Percentiles rank a stretch among this genome's conserved stretches.
Conservation (phyloP, 37 sponge, comb jelly and placozoan species). For the Cladorhizidae sp. region DNA sequence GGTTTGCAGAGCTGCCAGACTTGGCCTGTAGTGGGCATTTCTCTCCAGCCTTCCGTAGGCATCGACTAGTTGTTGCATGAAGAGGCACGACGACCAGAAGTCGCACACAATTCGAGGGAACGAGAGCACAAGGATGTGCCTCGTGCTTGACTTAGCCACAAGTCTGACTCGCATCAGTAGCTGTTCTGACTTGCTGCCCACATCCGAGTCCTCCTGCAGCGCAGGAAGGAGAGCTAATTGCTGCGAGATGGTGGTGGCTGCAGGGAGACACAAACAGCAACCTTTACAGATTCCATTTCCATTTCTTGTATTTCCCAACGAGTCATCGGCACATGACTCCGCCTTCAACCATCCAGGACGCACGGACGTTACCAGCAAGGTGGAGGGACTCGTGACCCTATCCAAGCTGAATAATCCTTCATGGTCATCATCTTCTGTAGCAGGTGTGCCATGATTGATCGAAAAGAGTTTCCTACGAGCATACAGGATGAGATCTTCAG, state of each 20-base stretch:
- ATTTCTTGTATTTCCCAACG: too few relatives aligned
- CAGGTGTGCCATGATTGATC: conserved; percentile 25
- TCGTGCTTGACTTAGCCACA: conserved; percentile 34
- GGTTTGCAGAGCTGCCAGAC: conserved; percentile 19
- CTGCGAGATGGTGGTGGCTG: too few relatives aligned
- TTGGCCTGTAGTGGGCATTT: conserved; percentile 20
- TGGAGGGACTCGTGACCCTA: too few relatives aligned
- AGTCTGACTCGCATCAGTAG: conserved; percentile 57
- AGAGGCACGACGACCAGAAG: conserved; percentile 84
- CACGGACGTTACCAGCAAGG: background rate
- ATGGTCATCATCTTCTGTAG: background rate
- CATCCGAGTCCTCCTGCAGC: background rate
- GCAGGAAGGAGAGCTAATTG: conserved; percentile 12
- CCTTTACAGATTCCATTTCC: background rate
- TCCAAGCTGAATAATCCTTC: background rate
- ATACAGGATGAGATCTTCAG: conserved; percentile 42
- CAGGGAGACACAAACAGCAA: background rate
- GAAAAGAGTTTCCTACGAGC: conserved; percentile 62
- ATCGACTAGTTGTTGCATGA: conserved; percentile 65
- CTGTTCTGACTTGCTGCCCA: background rate
- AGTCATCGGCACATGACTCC: too few relatives aligned
- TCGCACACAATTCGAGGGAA: conserved; percentile 75
- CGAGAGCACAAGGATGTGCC: conserved; percentile 62
- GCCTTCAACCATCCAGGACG: background rate
- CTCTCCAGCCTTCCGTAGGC: conserved; percentile 67